A percentile compares a stretch with the other conserved stretches of the same genome.
Evolutionary conservation across 2,797 vertebrate species (phyloP).

Genomic region (Hafferia zeledoni): DNA sequence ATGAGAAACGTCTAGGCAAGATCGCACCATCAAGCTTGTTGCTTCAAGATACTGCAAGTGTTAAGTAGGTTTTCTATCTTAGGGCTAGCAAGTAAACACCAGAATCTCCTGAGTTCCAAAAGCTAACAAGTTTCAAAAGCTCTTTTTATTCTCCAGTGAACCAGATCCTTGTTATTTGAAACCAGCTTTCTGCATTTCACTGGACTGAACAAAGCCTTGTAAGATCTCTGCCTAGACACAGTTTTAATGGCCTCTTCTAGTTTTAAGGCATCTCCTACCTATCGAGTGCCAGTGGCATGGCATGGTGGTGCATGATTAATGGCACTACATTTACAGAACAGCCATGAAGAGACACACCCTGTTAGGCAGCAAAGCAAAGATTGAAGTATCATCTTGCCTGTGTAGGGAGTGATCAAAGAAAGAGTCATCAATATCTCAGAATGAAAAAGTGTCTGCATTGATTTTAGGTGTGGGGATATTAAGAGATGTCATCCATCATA

Average conservation of each 20-base stretch:
- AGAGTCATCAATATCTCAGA: slow-evolving; percentile 17
- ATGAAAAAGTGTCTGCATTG: slow-evolving; percentile 12
- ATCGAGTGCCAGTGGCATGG: background rate
- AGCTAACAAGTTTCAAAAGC: background rate
- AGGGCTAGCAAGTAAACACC: background rate
- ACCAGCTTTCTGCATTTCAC: background rate
- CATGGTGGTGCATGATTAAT: background rate
- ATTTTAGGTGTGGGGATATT: background rate
- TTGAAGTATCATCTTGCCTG: background rate
- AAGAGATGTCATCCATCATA: slow-evolving; percentile 27
- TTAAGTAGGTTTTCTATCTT: background rate
- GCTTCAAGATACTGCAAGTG: background rate
- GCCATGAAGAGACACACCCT: background rate
- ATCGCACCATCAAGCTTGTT: background rate
- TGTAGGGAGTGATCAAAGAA: background rate
- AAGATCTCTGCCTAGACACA: background rate
- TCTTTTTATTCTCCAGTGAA: background rate
- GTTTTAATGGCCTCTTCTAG: background rate
- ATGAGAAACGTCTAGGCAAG: background rate
- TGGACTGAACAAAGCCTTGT: background rate
- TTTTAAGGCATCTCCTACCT: background rate
- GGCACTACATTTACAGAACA: background rate
- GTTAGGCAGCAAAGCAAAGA: background rate
- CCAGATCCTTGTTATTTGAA: background rate
- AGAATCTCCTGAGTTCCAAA: background rate